A percentile compares a stretch with the other conserved stretches of the same genome.
These are phyloP conservation scores for Phalacrocorax carbo DNA, from an alignment of 2,113 vertebrate species.

Conservation along the genomic window DNA sequence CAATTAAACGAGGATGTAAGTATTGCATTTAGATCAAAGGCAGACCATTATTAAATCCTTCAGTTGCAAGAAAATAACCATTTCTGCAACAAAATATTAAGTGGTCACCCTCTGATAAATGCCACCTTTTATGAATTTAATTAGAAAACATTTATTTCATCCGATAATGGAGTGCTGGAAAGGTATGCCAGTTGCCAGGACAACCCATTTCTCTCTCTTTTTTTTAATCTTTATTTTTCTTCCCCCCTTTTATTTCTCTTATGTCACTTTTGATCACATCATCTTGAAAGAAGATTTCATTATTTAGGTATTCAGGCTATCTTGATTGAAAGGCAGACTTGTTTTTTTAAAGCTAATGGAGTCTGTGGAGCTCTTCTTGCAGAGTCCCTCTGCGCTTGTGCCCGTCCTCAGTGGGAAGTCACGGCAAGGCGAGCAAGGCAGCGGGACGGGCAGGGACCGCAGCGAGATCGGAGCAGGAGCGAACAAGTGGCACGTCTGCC, in stretches of 20 bases:
- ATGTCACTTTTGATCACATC: slow-evolving; percentile 55
- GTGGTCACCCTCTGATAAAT: neutral
- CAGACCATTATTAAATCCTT: neutral
- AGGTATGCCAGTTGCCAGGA: slow-evolving; percentile 36
- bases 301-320: neutral
- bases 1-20: neutral
- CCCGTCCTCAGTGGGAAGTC: neutral
- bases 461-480: neutral
- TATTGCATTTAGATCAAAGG: neutral
- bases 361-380: neutral
- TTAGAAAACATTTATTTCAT: neutral
- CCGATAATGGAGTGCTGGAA: neutral
- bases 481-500: rapidly evolving
- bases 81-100: neutral
- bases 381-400: neutral
- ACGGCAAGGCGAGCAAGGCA: neutral
- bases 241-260: neutral
- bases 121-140: neutral
- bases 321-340: neutral
- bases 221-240: neutral
- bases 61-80: neutral
- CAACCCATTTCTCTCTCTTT: neutral
- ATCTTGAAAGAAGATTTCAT: slow-evolving; percentile 18
- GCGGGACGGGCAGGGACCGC: neutral
- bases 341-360: neutral